Conservation (phyloP, 1,140 invertebrate species). For the Spodoptera litura region DNA sequence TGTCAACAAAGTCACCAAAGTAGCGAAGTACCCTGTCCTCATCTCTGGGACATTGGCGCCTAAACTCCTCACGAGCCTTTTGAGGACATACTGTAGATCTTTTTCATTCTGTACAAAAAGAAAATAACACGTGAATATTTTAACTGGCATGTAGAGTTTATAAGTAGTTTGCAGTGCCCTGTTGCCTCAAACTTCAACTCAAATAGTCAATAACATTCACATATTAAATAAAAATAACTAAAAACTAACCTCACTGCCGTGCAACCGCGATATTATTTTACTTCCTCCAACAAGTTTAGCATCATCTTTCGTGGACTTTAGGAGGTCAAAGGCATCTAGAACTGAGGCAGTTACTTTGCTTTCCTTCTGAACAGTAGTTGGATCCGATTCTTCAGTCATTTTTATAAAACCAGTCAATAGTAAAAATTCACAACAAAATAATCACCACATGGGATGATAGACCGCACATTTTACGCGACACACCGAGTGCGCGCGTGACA, state of each 20-base stretch:
- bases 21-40: constrained; percentile 75
- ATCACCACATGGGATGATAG: constrained; percentile 47
- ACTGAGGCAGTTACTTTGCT: constrained; percentile 67
- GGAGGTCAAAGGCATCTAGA: constrained; percentile 76
- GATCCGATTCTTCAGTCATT: constrained; percentile 69
- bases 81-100: constrained; percentile 78
- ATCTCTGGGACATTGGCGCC: constrained; percentile 76
- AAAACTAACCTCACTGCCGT: constrained; percentile 75
- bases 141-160: not conserved
- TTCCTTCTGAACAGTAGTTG: constrained; percentile 55
- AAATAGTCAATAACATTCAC: no score
- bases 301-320: constrained; percentile 71
- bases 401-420: constrained; percentile 47
- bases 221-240: constrained; percentile 3
- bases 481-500: not conserved
- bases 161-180: no score
- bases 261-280: constrained; percentile 73
- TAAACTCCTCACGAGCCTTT: constrained; percentile 74
- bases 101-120: constrained; percentile 79
- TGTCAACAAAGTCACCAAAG: constrained; percentile 67
- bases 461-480: constrained; percentile 36
- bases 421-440: constrained; percentile 46
- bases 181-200: no score
- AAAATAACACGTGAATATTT: constrained; percentile 29
- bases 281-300: constrained; percentile 69